These are phyloP conservation scores for Nomada flava DNA, from an alignment of 2,888 invertebrate genomes.

Conservation along the genomic window DNA sequence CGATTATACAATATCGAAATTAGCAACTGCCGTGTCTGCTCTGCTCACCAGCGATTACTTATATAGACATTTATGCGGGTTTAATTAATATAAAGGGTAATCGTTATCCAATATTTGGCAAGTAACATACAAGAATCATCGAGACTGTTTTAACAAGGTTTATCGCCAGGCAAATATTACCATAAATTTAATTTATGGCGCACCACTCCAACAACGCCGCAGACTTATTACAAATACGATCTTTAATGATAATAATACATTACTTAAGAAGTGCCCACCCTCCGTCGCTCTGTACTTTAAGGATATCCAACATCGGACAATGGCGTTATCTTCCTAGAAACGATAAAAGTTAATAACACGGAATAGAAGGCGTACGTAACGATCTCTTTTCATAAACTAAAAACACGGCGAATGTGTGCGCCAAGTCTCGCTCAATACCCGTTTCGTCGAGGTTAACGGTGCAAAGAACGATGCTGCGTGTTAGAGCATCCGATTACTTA, in stretches of 20 bases:
- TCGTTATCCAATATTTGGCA: background rate
- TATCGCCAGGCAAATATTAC: background rate
- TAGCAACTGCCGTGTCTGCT: no score
- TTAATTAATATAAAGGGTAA: background rate
- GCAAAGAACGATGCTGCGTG: constrained; percentile 55
- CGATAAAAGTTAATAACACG: constrained; percentile 21
- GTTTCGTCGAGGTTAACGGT: constrained; percentile 69
- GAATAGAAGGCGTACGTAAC: constrained; percentile 5
- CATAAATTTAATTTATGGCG: no score
- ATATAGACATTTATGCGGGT: background rate
- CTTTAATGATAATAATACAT: background rate
- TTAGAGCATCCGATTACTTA: constrained; percentile 72
- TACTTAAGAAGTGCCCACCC: no score
- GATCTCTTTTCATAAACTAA: constrained; percentile 31
- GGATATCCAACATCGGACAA: background rate
- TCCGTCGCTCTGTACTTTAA: background rate
- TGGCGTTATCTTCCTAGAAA: background rate
- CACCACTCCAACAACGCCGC: no score
- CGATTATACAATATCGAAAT: background rate
- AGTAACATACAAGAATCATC: background rate
- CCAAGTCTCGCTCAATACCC: constrained; percentile 32
- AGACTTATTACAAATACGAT: background rate
- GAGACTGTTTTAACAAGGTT: no score
- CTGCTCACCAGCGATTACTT: background rate
- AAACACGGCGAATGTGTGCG: constrained; percentile 14